A percentile compares a stretch with the other conserved stretches of the same genome.
phyloP scores from a whole-genome alignment of 2,888 invertebrate species.

The Stenoptilia bipunctidactyla region DNA sequence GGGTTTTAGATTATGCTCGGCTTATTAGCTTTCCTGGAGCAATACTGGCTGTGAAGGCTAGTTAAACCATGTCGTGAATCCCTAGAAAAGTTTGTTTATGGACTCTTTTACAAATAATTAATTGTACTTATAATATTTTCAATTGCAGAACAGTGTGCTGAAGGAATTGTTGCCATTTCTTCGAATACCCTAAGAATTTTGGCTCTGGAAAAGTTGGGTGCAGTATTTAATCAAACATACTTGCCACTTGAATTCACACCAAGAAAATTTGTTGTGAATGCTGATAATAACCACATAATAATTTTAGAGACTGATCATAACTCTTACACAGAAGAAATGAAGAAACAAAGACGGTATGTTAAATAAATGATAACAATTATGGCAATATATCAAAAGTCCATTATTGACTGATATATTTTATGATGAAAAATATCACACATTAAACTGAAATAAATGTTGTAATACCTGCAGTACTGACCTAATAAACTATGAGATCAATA shows the following conservation, averaged over 20 bases:
- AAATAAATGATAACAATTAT: no score
- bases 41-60: slow-evolving; percentile 76
- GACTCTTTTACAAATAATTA: background rate
- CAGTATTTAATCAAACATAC: slow-evolving; percentile 97
- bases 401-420: no score
- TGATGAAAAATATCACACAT: slow-evolving; percentile 55
- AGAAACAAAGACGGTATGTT: slow-evolving; percentile 82
- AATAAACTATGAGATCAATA: background rate
- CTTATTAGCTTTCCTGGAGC: slow-evolving; percentile 82
- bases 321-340: slow-evolving; percentile 97
- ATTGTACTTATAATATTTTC: slow-evolving; percentile 20
- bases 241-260: slow-evolving; percentile 96
- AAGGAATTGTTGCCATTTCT: slow-evolving; percentile 99
- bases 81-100: slow-evolving; percentile 24
- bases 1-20: slow-evolving; percentile 60
- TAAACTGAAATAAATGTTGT: slow-evolving; percentile 45
- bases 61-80: slow-evolving; percentile 79
- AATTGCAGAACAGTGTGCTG: slow-evolving; percentile 92
- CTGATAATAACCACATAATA: slow-evolving; percentile 90
- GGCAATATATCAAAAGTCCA: slow-evolving; percentile 1
- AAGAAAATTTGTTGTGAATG: slow-evolving; percentile 92
- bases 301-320: slow-evolving; percentile 98
- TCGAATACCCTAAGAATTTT: slow-evolving; percentile 97
- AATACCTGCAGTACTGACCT: slow-evolving; percentile 59
- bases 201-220: slow-evolving; percentile 97